Conservation (phyloP, 2,113 vertebrate genomes). For the Sphaerodactylus townsendi region DNA sequence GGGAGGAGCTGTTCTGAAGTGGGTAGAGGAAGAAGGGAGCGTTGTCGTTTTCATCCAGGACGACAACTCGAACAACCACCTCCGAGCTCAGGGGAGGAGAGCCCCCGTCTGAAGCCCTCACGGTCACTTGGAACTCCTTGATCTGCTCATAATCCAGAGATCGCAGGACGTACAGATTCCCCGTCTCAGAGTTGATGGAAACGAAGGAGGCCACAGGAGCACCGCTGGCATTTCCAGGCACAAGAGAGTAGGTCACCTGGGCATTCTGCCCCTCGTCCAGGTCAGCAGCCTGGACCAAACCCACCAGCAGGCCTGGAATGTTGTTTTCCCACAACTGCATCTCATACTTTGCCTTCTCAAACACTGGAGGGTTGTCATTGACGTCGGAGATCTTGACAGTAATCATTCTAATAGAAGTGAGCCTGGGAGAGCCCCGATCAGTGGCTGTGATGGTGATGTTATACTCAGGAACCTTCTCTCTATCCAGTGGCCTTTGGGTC, state of each 20-base stretch:
- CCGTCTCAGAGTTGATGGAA: slow-evolving; percentile 65
- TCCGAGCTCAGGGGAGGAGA: slow-evolving; percentile 10
- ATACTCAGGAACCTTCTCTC: slow-evolving; percentile 68
- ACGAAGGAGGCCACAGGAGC: slow-evolving; percentile 43
- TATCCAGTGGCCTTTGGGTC: slow-evolving; percentile 66
- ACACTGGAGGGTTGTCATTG: slow-evolving; percentile 45
- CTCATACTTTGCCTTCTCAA: slow-evolving; percentile 26
- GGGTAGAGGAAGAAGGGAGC: slow-evolving; percentile 63
- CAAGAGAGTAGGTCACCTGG: slow-evolving; percentile 52
- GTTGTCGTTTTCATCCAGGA: slow-evolving; percentile 64
- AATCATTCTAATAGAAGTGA: slow-evolving; percentile 62
- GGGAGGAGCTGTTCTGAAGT: slow-evolving; percentile 13
- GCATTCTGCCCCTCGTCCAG: slow-evolving; percentile 52
- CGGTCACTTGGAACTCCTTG: slow-evolving; percentile 23
- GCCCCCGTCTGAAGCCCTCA: slow-evolving; percentile 42
- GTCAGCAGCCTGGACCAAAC: slow-evolving; percentile 43
- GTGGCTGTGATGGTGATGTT: slow-evolving; percentile 75
- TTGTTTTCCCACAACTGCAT: slow-evolving; percentile 50
- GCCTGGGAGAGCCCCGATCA: slow-evolving; percentile 65
- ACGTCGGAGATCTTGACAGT: slow-evolving; percentile 30
- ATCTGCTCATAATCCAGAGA: slow-evolving; percentile 61
- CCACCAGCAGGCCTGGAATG: slow-evolving; percentile 42
- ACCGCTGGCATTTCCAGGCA: slow-evolving; percentile 30
- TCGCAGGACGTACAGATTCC: slow-evolving; percentile 51
- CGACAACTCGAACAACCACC: slow-evolving; percentile 33